Conservation (phyloP, 2,113 vertebrate genomes). For the chimpanzee (Pan troglodytes) region NHGRI_mPanTro3-v2.1_pri NC_072417.2:64229501-64230000, state of each 20-base stretch:
- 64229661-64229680: no score
- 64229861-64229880: not conserved
- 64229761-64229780: not conserved
- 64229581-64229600: not conserved
- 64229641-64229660: not conserved
- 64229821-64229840: no score
- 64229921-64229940: conserved; percentile 8
- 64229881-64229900: not conserved
- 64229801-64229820: not conserved
- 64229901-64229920: not conserved
- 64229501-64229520: not conserved
- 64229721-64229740: not conserved
- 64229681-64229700: not conserved
- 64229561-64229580: not conserved
- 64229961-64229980: conserved; percentile 51
- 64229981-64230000: conserved; percentile 34
- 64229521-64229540: not conserved
- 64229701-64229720: not conserved
- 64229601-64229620: not conserved
- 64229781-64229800: not conserved
- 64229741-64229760: not conserved
- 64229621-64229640: not conserved
- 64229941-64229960: not conserved
- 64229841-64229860: not conserved
- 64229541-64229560: not conserved